Evolutionary conservation across 2,888 invertebrate genomes (phyloP), one percentile per base, ranked within the genome.

Genomic region (Beris chalybata): DNA sequence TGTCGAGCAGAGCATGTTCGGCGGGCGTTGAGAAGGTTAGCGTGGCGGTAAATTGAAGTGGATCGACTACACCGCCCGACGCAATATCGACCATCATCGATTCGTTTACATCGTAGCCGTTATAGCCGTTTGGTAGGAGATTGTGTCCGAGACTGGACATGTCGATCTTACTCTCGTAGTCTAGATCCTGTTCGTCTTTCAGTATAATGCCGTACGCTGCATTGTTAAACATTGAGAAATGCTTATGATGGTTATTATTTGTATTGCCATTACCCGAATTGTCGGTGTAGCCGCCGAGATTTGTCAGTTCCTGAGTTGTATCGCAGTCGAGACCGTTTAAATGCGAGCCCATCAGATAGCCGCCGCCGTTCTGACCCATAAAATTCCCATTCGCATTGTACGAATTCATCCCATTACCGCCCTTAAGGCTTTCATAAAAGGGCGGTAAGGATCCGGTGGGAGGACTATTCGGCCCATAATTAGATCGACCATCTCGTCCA

Each of bases 361-460:
- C 82, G 77, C 89, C 90, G 67, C 86, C 86, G 75, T 88, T 90
- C 59, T 84, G 82, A 30, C 85, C 81, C 5, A 84, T 76, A 73
- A 87, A 89, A 71, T 83, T 85, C 44, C 87, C 84, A 74, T 86
- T 87, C 3, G 75, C 72, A 75, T 89, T 89, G 75, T 87, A 91
- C 68, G 84, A 83, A 72, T 85, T 85, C 57, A 84, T 83, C 11
- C 87, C 85, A 71, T 90, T 91, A 12, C 92, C 91, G 59, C 88
- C 87, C 79, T 93, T 93, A 0, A 93, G 83, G 9, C 91, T 91
- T 80, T 93, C 93, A 78, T 93, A 93, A 76, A 93, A 93, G 1
- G 93, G 93, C n/a, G 93, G 93, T 69, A 93, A 82, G 61, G 92
- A 91, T 12, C 92, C 92, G 0, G 92, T 92, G 2, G 93, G 93